These are phyloP conservation scores for Drosophila bunnanda DNA, from an alignment of 2,888 invertebrate genomes.

Conservation along the genomic window DNA sequence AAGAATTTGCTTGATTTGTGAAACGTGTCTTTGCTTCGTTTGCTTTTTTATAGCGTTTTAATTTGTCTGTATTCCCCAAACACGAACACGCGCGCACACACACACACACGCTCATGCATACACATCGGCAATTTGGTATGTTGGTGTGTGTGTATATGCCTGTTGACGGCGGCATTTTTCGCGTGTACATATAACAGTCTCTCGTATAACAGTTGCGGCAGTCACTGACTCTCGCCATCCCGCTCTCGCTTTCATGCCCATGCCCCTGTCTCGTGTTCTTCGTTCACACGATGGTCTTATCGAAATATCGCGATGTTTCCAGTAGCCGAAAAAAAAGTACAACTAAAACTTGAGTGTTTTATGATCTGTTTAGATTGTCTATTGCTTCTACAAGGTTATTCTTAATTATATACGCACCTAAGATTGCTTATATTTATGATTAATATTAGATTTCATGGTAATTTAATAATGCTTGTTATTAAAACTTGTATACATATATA, in stretches of 20 bases:
- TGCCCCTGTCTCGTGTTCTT: slow-evolving; percentile 37
- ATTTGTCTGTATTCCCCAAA: slow-evolving; percentile 75
- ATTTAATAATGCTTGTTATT: not conserved
- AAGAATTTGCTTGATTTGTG: slow-evolving; percentile 78
- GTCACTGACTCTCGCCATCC: slow-evolving; percentile 51
- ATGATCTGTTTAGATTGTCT: no score
- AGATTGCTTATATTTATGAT: not conserved
- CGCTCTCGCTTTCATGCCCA: slow-evolving; percentile 20
- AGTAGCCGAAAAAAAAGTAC: not conserved
- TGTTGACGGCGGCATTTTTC: slow-evolving; percentile 55
- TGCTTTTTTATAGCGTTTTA: slow-evolving; percentile 79
- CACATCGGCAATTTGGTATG: slow-evolving; percentile 11
- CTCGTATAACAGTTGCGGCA: slow-evolving; percentile 53
- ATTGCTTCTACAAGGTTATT: not conserved
- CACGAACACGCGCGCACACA: slow-evolving; percentile 59
- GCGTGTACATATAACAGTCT: slow-evolving; percentile 69
- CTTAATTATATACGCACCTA: not conserved
- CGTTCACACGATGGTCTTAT: slow-evolving; percentile 38
- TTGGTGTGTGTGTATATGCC: slow-evolving; percentile 34
- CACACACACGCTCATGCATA: slow-evolving; percentile 19
- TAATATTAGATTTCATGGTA: not conserved
- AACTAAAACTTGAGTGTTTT: not conserved
- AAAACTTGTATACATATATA: not conserved
- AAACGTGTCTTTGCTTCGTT: slow-evolving; percentile 79
- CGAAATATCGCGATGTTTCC: slow-evolving; percentile 19